Evolutionary conservation across 2,888 invertebrate genomes (phyloP).

Genomic region (Dicyrtomina minuta): DNA sequence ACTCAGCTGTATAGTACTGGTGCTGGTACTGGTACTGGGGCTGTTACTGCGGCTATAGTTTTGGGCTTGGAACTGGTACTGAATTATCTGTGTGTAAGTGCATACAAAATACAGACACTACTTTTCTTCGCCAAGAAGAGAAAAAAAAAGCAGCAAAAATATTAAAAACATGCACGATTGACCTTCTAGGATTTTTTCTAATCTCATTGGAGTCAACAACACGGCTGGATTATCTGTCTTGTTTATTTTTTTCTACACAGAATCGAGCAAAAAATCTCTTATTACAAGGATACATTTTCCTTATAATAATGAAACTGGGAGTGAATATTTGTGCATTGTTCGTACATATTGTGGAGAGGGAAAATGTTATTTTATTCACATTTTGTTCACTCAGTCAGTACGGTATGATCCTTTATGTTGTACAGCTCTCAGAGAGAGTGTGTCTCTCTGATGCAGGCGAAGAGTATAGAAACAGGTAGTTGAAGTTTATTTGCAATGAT

Average conservation of each 20-base stretch:
- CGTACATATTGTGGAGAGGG: background rate
- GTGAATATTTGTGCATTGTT: background rate
- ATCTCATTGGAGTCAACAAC: conserved; percentile 19
- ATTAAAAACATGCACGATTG: conserved; percentile 21
- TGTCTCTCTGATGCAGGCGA: no score
- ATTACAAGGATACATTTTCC: conserved; percentile 32
- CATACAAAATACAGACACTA: background rate
- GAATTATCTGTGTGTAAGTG: background rate
- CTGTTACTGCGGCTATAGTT: no score
- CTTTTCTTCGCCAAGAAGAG: background rate
- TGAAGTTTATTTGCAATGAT: background rate
- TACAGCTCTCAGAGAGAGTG: no score
- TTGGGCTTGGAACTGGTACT: no score
- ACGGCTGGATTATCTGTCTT: conserved; percentile 23
- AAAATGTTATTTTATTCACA: background rate
- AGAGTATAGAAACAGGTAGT: no score
- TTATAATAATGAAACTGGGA: conserved; percentile 7
- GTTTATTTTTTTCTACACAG: conserved; percentile 9
- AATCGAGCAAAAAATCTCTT: conserved; percentile 14
- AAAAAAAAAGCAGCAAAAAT: background rate
- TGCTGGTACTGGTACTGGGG: no score
- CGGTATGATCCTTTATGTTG: background rate
- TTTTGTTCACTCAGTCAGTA: background rate
- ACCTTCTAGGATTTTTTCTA: conserved; percentile 23
- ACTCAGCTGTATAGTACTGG: no score